Evolutionary conservation across 1,140 invertebrate species (phyloP), one percentile per base, ranked within the genome.

Genomic region (Drosophila ercepeae): DNA sequence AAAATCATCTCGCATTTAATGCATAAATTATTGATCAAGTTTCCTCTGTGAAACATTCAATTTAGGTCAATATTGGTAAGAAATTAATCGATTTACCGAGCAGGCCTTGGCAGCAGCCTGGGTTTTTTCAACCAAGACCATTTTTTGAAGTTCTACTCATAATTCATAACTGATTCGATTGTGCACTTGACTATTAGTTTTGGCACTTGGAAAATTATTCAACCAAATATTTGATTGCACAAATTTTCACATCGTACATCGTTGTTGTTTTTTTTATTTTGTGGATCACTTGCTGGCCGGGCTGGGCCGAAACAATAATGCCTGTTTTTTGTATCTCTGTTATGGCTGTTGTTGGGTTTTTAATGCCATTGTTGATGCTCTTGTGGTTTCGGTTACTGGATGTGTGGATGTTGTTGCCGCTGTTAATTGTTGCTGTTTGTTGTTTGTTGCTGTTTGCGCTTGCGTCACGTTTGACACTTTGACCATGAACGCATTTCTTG

Each of bases 401-500:
- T n/a, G n/a, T 59, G 46, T 50, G 36, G 32, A 27, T 59, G 54
- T 58, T 58, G 19, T 48, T 44, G 60, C 59, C 27, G 16, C 13
- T 48, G 42, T 54, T 54, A 54, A 54, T 58, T 51, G 54, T 57
- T 34, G 29, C 29, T 42, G 39, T 59, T 59, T 59, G 46, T 52
- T 42, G 39, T 59, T 59, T 59, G 46, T 52, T 53, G 48, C 50
- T 41, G 63, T 61, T 64, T 64, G 32, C 42, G 57, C 23, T 50
- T 39, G 36, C 36, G 36, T 16, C 77, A 81, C 59, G 53, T 73
- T 69, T 86, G 76, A 81, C 67, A 88, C 72, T 81, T 65, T 86
- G 82, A 86, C 81, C 81, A 81, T 86, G 81, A 84, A 84, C 79
- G 79, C 79, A 86, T 83, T 83, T 84, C 70, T 76, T 65, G 81